Evolutionary conservation across 2,113 vertebrate species (phyloP), one percentile per base, ranked within the genome.

Genomic region (Anser cygnoides): DNA sequence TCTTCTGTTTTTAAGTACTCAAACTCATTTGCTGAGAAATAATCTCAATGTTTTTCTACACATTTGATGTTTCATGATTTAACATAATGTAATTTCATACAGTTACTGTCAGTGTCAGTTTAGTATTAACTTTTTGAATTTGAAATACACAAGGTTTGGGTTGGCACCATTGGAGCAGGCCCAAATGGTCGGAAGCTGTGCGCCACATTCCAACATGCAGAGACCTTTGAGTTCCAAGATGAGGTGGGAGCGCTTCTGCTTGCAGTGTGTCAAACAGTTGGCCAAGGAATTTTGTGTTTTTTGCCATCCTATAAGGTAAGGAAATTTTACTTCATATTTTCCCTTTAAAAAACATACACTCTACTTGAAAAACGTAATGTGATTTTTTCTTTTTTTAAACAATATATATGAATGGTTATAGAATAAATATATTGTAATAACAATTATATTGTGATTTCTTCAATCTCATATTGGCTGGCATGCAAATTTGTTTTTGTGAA

Each of bases 301-400:
- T 87, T 99, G 95, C 99, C 99, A 26, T 99, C 99, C 19, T 99
- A 99, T 84, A 99, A 99, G 99, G 99, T 99, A 98, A 97, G 92
- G 23, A 61, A 52, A 74, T 74, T 35, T 79, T 76, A 44, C n/a
- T 44, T 89, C 2, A 0, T 2, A 1, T 70, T 66, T 37, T 71
- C 91, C 39, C 33, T 94, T 58, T 90, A 37, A 50, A 70, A 55
- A 5, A 12, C 35, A 3, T 3, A 1, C 49, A 4, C 44, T 66
- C 52, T 35, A 1, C 26, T 37, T 46, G 35, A 26, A 61, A 58
- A 62, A 33, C 6, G 9, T 16, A 1, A 35, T 1, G 3, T 29
- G 49, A 65, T 7, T 43, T 68, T 43, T 9, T 14, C 29, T 31
- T 52, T 26, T 5, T 79, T 59, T 50, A 6, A 59, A 5, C 19